These are phyloP conservation scores for Amphipoea lucens DNA, from an alignment of 2,888 invertebrate genomes.

Conservation along the genomic window DNA sequence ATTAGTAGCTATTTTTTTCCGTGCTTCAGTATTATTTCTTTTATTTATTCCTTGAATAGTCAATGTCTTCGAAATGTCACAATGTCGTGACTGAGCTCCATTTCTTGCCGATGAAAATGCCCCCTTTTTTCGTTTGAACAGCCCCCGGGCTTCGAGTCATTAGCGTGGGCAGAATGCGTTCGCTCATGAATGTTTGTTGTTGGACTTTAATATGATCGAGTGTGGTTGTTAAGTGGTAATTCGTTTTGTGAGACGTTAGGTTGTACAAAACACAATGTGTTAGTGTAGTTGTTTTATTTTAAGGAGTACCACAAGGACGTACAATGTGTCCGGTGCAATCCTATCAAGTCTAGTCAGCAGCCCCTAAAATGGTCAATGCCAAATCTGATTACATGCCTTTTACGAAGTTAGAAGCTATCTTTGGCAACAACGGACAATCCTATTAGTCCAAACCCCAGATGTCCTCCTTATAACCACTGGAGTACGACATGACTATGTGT, in stretches of 20 bases:
- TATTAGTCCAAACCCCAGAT: not conserved
- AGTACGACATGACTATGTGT: not conserved
- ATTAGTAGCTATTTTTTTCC: not conserved
- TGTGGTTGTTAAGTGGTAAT: constrained; percentile 43
- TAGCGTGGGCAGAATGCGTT: constrained; percentile 41
- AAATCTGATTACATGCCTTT: not conserved
- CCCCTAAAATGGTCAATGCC: not conserved
- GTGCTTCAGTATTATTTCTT: not conserved
- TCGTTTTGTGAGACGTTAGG: constrained; percentile 27
- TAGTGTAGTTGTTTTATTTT: not conserved
- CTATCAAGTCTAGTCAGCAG: not conserved
- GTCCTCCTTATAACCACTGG: not conserved
- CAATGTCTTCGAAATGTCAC: constrained; percentile 35
- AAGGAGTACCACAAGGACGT: constrained; percentile 1
- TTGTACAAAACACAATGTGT: constrained; percentile 1
- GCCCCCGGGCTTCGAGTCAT: constrained; percentile 24
- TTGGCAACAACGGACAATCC: not conserved
- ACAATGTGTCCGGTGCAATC: not conserved
- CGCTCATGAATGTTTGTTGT: constrained; percentile 49
- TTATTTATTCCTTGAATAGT: constrained; percentile 19
- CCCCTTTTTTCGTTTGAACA: constrained; percentile 22
- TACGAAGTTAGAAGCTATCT: not conserved
- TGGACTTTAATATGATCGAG: constrained; percentile 44
- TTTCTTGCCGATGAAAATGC: constrained; percentile 42
- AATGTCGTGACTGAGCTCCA: constrained; percentile 50